A percentile compares a stretch with the other conserved stretches of the same genome.
Conservation (phyloP, 2,113 vertebrate species). For the Acrocephalus arundinaceus region DNA sequence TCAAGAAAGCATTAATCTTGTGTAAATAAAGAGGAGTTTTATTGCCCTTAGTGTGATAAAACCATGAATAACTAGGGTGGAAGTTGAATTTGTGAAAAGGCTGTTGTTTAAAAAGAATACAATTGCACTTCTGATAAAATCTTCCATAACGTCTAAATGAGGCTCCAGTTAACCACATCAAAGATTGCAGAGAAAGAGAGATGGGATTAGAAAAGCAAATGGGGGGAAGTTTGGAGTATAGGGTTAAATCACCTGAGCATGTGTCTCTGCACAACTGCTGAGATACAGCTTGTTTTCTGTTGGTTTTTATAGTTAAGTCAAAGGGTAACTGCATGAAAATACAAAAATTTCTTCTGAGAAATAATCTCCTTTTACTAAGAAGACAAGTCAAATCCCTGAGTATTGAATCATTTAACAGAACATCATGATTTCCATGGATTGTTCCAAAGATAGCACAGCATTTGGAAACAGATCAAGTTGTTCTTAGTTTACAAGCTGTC, state of each 20-base stretch:
- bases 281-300: background rate
- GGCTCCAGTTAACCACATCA: background rate
- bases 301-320: background rate
- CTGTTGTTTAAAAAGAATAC: background rate
- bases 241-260: background rate
- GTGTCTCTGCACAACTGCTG: background rate
- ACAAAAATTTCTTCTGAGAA: background rate
- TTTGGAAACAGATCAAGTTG: constrained; percentile 44
- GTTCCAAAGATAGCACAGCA: background rate
- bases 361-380: background rate
- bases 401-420: background rate
- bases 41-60: background rate
- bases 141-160: background rate
- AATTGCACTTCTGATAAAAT: background rate
- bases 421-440: background rate
- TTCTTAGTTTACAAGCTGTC: constrained; percentile 42
- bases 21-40: background rate
- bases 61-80: background rate
- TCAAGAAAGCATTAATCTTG: background rate
- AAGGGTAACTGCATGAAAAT: background rate
- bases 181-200: background rate
- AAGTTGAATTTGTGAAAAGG: background rate
- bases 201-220: background rate
- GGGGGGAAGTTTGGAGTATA: background rate
- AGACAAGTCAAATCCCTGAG: background rate